Conservation (phyloP, 1,140 invertebrate species). For the Nasonia vitripennis region DNA sequence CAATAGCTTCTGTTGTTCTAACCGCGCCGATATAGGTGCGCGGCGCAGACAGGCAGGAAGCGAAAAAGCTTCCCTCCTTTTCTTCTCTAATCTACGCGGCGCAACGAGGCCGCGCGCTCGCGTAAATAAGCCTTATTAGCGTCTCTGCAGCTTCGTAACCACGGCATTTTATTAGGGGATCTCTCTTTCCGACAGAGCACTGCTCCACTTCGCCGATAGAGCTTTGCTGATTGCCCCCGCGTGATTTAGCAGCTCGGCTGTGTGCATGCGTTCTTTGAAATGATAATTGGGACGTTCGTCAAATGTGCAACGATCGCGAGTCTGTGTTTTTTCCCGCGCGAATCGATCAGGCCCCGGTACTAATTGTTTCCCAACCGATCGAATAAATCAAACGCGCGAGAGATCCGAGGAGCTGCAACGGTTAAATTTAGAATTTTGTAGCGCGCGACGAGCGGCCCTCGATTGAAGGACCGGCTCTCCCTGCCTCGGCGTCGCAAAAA, state of each 20-base stretch:
- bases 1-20: background rate
- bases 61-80: constrained; percentile 22
- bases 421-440: background rate
- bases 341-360: background rate
- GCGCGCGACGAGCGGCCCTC: too few species aligned
- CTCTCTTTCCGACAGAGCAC: background rate
- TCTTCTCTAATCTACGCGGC: constrained; percentile 15
- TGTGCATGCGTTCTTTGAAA: background rate
- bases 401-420: background rate
- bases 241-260: background rate
- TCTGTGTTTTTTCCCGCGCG: background rate
- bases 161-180: background rate
- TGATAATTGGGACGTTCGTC: background rate
- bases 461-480: background rate
- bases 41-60: background rate
- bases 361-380: constrained; percentile 7
- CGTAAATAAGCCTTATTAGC: constrained; percentile 39
- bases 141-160: background rate
- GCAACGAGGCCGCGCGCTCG: constrained; percentile 14
- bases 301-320: background rate
- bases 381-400: constrained; percentile 1
- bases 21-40: constrained; percentile 4
- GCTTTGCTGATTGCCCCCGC: background rate
- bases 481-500: background rate
- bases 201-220: background rate